phyloP scores from a whole-genome alignment of 2,797 vertebrate species.

The Lutra lutra region DNA sequence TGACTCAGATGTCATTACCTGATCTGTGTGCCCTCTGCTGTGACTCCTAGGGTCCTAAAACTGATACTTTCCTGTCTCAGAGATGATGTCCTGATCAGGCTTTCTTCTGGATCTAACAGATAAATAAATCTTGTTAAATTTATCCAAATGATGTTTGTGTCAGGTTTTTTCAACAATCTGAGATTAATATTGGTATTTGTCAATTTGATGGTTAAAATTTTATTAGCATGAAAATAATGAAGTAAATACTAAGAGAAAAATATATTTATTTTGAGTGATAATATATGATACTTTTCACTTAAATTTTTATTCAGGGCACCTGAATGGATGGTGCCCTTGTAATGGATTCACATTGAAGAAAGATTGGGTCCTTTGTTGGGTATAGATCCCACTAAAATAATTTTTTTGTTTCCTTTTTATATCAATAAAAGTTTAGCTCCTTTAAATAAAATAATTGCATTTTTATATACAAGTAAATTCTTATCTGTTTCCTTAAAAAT shows the following conservation, averaged over 20 bases:
- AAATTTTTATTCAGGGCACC: not conserved
- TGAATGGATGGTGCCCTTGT: not conserved
- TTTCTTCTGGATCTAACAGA: not conserved
- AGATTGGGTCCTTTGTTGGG: not conserved
- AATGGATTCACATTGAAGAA: not conserved
- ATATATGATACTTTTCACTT: not conserved
- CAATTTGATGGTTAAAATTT: not conserved
- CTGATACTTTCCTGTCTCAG: not conserved
- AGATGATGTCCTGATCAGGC: not conserved
- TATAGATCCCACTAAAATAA: not conserved
- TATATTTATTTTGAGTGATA: not conserved
- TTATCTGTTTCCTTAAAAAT: not conserved
- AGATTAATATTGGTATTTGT: not conserved
- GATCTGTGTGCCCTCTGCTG: not conserved
- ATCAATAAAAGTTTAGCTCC: not conserved
- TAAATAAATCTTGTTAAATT: not conserved
- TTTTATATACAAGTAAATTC: not conserved
- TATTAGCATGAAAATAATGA: not conserved
- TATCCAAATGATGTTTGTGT: not conserved
- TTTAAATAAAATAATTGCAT: not conserved
- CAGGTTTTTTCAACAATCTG: not conserved
- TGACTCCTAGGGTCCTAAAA: not conserved
- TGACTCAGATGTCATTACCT: not conserved
- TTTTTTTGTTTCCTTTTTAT: rapidly evolving
- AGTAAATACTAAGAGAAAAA: not conserved